These are phyloP conservation scores for Cyphomyrmex costatus DNA, from an alignment of 1,140 invertebrate species.

Conservation along the genomic window DNA sequence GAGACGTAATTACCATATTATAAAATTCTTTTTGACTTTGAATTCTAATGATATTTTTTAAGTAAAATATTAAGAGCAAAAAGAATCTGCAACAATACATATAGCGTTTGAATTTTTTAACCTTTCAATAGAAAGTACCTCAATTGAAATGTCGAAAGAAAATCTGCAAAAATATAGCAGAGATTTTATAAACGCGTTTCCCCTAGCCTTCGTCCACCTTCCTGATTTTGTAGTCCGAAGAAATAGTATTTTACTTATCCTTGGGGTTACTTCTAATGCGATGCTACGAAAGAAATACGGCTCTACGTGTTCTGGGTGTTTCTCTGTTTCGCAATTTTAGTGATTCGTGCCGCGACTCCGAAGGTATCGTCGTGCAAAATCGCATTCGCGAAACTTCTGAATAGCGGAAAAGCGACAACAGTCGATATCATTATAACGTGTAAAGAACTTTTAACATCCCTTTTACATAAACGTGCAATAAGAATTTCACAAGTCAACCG, in stretches of 20 bases:
- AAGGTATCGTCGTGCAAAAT: constrained; percentile 26
- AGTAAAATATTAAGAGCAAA: not conserved
- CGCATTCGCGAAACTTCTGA: constrained; percentile 51
- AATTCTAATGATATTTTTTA: not conserved
- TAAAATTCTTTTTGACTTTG: not conserved
- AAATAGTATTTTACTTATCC: constrained; percentile 47
- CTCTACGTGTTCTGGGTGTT: constrained; percentile 23
- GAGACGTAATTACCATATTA: not conserved
- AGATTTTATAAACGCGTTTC: not conserved
- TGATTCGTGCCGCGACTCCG: constrained; percentile 41
- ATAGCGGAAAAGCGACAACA: constrained; percentile 24
- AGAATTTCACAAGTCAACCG: constrained; percentile 32
- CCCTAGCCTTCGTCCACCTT: not conserved
- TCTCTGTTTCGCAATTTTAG: constrained; percentile 54
- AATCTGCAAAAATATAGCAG: constrained; percentile 9
- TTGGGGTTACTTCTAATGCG: constrained; percentile 41
- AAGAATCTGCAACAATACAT: not conserved
- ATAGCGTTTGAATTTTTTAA: not conserved
- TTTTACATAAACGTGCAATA: constrained; percentile 23
- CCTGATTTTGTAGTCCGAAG: constrained; percentile 14
- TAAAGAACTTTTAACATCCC: constrained; percentile 20
- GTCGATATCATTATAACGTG: not conserved
- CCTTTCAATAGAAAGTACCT: not conserved
- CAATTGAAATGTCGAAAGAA: constrained; percentile 4
- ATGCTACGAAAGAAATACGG: constrained; percentile 48